A percentile compares a stretch with the other conserved stretches of the same genome.
Conservation (phyloP, 2,113 vertebrate species). For the Mugil cephalus region DNA sequence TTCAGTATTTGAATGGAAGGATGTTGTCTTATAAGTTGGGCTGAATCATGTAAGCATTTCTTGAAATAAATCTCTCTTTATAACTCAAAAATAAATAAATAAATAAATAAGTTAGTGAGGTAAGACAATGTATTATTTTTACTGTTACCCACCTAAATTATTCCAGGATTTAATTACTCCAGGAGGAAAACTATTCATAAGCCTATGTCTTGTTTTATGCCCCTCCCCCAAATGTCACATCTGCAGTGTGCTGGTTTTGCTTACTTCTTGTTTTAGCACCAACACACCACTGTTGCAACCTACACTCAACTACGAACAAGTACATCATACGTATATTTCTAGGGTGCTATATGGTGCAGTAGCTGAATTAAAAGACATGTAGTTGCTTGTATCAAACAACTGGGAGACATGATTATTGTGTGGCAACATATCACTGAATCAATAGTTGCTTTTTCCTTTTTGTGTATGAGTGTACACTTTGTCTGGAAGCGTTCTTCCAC, state of each 20-base stretch:
- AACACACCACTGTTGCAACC: conserved; percentile 3
- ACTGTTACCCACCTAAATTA: neutral
- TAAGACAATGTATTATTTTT: neutral
- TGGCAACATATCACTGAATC: no score
- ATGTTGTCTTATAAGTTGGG: neutral
- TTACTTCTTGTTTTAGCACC: conserved; percentile 33
- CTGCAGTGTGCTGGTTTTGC: conserved; percentile 26
- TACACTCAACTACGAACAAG: neutral
- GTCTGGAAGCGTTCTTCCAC: no score
- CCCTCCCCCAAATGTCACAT: conserved; percentile 18
- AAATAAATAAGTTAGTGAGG: neutral
- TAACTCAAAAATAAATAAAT: neutral
- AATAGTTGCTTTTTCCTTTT: no score
- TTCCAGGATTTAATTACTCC: neutral
- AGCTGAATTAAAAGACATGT: no score
- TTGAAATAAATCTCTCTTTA: no score
- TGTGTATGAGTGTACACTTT: no score
- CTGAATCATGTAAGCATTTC: neutral
- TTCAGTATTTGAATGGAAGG: neutral
- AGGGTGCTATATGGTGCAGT: no score
- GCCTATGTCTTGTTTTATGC: conserved; percentile 5
- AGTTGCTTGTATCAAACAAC: no score
- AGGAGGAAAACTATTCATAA: neutral
- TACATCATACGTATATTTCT: neutral
- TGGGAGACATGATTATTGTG: no score